A percentile compares a stretch with the other conserved stretches of the same genome.
Evolutionary conservation across 2,888 invertebrate genomes (phyloP).

Genomic region (Ariolimax columbianus): DNA sequence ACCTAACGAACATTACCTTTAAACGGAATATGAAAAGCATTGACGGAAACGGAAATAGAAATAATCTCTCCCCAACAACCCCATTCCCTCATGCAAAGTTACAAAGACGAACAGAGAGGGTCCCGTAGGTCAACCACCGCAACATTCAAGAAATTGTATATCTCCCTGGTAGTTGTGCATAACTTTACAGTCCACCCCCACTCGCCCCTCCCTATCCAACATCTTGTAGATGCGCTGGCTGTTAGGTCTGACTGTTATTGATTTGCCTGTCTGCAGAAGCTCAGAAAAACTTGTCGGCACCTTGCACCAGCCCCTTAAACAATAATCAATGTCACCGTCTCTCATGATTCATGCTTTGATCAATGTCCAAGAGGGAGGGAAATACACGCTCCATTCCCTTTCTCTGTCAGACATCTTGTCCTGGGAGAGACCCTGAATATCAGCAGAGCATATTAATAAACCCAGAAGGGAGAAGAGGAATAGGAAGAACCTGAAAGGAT

Average conservation of each 20-base stretch:
- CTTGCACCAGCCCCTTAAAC: slow-evolving; percentile 31
- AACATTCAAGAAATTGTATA: no score
- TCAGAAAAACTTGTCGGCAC: slow-evolving; percentile 30
- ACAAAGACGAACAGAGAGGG: no score
- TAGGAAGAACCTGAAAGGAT: no score
- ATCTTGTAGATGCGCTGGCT: background rate
- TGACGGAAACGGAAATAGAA: no score
- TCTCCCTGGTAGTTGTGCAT: no score
- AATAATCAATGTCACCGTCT: slow-evolving; percentile 30
- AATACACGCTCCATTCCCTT: background rate
- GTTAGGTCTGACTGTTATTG: background rate
- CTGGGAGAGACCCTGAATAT: background rate
- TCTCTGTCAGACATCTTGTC: slow-evolving; percentile 6
- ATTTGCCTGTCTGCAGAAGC: slow-evolving; percentile 13
- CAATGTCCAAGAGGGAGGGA: slow-evolving; percentile 11
- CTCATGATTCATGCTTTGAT: slow-evolving; percentile 40
- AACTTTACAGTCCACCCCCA: no score
- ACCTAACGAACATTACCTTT: no score
- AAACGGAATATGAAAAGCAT: no score
- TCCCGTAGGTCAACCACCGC: no score
- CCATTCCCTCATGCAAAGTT: no score
- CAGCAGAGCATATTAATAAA: background rate
- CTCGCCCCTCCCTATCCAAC: no score
- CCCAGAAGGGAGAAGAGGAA: background rate
- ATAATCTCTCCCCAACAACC: no score